Base-by-base conservation (phyloP, 2,888 invertebrate species). In the Parnassius glacialis region DNA sequence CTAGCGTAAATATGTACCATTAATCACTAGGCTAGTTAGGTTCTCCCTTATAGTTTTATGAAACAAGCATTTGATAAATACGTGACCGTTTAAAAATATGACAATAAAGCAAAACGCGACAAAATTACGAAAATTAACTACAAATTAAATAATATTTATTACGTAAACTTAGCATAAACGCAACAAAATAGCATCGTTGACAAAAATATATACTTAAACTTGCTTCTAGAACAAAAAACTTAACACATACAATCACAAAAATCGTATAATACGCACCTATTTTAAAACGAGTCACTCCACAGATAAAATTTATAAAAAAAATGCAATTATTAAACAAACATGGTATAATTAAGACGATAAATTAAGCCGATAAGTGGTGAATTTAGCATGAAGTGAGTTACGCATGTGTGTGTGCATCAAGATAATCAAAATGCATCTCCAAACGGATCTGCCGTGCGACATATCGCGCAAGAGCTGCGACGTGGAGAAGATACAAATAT, bases 361-460 rank as follows among this genome's bases (percentile, higher is more conserved):
- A 34, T n/a, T 12, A 34, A 55, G 0, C n/a, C 34, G 16, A 41
- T 64, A 59, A 70, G 70, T 72, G 64, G 67, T 68, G 34, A 34
- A 34, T 34, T 34, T 34, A 34, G 34, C 5, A 34, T 34, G 5
- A 34, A 34, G 34, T 34, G 34, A 34, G 34, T 7, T 34, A 48
- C 13, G 2, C 12, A 58, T 64, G 66, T 70, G 64, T 67, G 42
- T 57, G 53, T 61, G 53, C 55, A 55, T 57, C 64, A 70, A 72
- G 68, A 75, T 69, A 68, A 81, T 80, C 78, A 90, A 84, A 77
- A 91, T 92, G 91, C 87, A 90, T 74, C 75, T 90, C 44, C 86
- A 86, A 73, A 80, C 85, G 70, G 92, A 92, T 68, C 67, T 90
- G 64, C 75, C 83, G 57, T 83, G 84, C 69, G 91, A 90, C 66